Percentiles rank a stretch among this genome's conserved stretches.
These are phyloP conservation scores for Heteronetta atricapilla DNA, from an alignment of 2,113 vertebrate species.

Conservation along the genomic window DNA sequence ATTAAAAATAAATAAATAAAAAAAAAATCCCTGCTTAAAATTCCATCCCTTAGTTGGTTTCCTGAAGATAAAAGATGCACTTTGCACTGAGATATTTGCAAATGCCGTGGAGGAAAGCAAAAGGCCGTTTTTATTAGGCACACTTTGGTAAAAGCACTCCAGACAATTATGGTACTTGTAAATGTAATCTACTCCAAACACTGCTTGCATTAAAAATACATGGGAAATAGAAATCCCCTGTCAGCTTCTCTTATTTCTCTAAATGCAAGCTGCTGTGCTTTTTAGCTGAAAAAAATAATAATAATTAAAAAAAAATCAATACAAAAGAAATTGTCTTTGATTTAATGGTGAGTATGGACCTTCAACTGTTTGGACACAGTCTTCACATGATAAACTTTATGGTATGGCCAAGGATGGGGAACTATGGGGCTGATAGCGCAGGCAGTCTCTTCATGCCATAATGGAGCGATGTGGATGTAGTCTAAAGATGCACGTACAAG, in stretches of 20 bases:
- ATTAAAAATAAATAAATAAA: background rate
- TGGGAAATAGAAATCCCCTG: background rate
- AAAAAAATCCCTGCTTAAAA: background rate
- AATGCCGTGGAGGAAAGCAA: slow-evolving; percentile 12
- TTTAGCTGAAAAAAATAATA: background rate
- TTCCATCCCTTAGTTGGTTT: background rate
- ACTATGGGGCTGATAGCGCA: background rate
- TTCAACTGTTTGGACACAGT: background rate
- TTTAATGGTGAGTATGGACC: background rate
- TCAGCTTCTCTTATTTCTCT: background rate
- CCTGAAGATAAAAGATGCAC: slow-evolving; percentile 15
- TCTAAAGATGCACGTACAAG: background rate
- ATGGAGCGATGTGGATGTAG: background rate
- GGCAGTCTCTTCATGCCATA: background rate
- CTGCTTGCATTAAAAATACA: background rate
- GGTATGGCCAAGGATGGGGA: background rate
- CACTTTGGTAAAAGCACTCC: slow-evolving; percentile 33
- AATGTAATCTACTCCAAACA: slow-evolving; percentile 1
- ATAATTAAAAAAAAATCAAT: background rate
- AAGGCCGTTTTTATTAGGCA: slow-evolving; percentile 32
- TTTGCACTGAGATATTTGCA: background rate
- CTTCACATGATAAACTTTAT: fast-evolving
- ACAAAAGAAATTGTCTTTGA: background rate
- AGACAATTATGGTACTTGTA: slow-evolving; percentile 26
- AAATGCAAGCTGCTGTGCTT: background rate